Evolutionary conservation across 2,888 invertebrate genomes (phyloP), one percentile per base, ranked within the genome.

Genomic region (Tenodera sinensis): DNA sequence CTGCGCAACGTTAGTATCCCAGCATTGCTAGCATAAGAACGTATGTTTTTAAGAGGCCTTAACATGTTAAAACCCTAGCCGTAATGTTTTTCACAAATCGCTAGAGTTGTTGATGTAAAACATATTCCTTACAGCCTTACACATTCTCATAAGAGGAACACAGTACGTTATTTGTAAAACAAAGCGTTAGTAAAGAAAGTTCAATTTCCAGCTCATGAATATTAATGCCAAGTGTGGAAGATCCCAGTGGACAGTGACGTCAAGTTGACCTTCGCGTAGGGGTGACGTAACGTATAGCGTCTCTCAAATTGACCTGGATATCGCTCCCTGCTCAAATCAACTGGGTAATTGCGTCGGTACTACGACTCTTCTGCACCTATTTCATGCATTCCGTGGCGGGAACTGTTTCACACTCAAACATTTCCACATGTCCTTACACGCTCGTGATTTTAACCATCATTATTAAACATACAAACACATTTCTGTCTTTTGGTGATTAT

Each of bases 221-320:
- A 71, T 71, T 71, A 71, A 71, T 71, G 54, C 6, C 25, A 25
- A 15, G 54, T 71, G 54, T 81, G 81, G 81, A 86, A 86, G n/a
- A 71, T 86, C 28, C 86, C 86, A 86, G 28, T 81, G 25, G n/a
- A 30, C 86, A 28, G 28, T 27, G 81, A 81, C 86, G 81, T n/a
- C 86, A 86, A 86, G 30, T 28, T 86, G 20, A 81, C 12, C 86
- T 86, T 30, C 71, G 28, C 81, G 30, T 86, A 71, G 15, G 81
- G 30, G 71, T 86, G 71, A 86, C 86, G 86, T 86, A 71, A 86
- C 86, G 86, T 15, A 8, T 86, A 71, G 71, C 47, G 47, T 27
- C 85, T 47, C 27, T 28, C 85, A 81, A 81, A 86, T 86, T 86
- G 86, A 86, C 86, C 86, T 81, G 86, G 3, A 86, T 71, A 71